phyloP scores from a whole-genome alignment of 2,113 vertebrate species.

The Tricholaema leucomelas region DNA sequence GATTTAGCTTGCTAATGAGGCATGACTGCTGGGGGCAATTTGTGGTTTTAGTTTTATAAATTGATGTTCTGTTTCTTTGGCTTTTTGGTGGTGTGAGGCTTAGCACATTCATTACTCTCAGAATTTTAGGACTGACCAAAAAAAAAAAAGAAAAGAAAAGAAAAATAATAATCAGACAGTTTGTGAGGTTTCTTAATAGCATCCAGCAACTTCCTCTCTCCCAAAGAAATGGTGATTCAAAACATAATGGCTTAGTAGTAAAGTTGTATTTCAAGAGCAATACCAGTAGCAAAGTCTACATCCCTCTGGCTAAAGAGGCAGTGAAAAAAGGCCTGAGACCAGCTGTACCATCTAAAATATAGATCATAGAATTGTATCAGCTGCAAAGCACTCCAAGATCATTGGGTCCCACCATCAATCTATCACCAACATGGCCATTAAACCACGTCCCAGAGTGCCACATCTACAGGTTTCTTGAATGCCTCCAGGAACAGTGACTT shows the following conservation, averaged over 20 bases:
- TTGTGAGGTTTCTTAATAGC: not conserved
- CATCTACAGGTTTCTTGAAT: too few species aligned
- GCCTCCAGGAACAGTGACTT: too few species aligned
- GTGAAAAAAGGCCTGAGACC: not conserved
- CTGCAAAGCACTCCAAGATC: too few species aligned
- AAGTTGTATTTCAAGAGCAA: not conserved
- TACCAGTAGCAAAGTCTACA: not conserved
- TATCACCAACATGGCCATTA: too few species aligned
- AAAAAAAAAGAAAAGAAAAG: not conserved
- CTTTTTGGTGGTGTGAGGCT: not conserved
- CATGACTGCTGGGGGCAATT: not conserved
- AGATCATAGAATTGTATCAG: not conserved
- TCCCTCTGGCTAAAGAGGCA: not conserved
- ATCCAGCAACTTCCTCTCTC: not conserved
- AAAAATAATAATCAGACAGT: not conserved
- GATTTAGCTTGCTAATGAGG: not conserved
- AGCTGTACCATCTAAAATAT: not conserved
- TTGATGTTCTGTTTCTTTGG: not conserved
- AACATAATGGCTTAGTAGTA: not conserved
- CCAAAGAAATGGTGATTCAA: not conserved
- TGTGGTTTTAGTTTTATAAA: not conserved
- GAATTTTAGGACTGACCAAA: not conserved
- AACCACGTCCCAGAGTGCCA: too few species aligned
- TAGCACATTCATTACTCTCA: not conserved
- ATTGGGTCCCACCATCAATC: too few species aligned